These are phyloP conservation scores for Ploceus nigricollis DNA, from an alignment of 2,113 vertebrate genomes.

Conservation along the genomic window DNA sequence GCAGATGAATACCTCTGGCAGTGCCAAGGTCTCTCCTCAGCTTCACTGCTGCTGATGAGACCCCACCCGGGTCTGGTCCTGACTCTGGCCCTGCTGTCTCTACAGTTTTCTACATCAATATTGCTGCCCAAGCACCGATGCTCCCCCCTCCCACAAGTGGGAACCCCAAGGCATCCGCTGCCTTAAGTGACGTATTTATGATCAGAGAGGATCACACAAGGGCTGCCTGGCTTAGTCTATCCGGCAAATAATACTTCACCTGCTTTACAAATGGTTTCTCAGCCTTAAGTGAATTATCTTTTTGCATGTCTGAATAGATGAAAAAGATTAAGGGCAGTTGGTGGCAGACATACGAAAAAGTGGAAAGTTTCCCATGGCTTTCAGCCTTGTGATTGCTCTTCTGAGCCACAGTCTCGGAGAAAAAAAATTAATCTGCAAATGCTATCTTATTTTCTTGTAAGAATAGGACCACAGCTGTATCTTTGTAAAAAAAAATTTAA, in stretches of 20 bases:
- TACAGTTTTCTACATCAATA: neutral
- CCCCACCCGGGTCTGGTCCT: rapidly evolving
- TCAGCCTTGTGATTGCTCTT: neutral
- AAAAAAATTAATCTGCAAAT: neutral
- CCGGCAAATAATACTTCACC: neutral
- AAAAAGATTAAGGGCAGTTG: neutral
- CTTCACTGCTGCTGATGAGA: neutral
- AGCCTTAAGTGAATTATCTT: neutral
- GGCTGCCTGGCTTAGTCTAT: neutral
- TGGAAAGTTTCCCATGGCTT: neutral
- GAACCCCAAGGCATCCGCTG: rapidly evolving
- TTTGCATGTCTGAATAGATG: neutral
- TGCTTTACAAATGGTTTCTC: neutral
- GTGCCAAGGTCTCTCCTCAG: neutral
- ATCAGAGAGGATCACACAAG: neutral
- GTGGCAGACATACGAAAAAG: neutral
- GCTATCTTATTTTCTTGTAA: neutral
- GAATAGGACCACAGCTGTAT: neutral
- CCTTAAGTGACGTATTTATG: rapidly evolving
- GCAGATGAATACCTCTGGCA: neutral
- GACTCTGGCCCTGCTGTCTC: rapidly evolving
- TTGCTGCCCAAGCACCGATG: neutral
- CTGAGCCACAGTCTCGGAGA: neutral
- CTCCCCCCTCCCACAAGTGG: neutral
- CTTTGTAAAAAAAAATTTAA: neutral